phyloP scores from a whole-genome alignment of 2,888 invertebrate species.

The Aquatica leii region DNA sequence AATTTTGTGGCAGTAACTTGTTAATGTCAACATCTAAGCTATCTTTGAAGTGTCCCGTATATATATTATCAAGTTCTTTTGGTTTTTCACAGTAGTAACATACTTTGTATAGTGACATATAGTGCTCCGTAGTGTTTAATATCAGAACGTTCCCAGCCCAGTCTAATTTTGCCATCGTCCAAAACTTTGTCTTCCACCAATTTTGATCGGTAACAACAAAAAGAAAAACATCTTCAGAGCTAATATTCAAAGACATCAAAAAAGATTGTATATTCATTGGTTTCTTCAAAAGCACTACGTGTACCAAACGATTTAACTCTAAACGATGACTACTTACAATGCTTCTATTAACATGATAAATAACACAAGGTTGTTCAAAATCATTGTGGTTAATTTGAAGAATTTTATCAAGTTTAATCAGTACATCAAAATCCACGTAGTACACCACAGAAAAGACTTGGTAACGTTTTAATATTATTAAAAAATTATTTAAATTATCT shows the following conservation, averaged over 20 bases:
- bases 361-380: too few relatives aligned
- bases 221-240: constrained; percentile 5
- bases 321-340: neutral
- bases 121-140: constrained; percentile 19
- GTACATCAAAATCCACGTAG: too few relatives aligned
- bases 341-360: too few relatives aligned
- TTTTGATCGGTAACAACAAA: constrained; percentile 6
- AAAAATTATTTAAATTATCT: too few relatives aligned
- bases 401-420: too few relatives aligned
- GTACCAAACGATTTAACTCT: neutral
- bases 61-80: constrained; percentile 15
- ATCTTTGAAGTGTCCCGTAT: constrained; percentile 11
- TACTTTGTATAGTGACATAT: constrained; percentile 28
- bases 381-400: too few relatives aligned
- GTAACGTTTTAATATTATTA: too few relatives aligned
- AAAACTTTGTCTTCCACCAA: constrained; percentile 13
- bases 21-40: neutral
- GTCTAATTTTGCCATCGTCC: constrained; percentile 31
- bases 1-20: constrained; percentile 30
- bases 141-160: constrained; percentile 42
- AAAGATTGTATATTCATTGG: neutral
- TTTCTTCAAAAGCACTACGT: neutral
- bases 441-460: too few relatives aligned
- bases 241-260: neutral
- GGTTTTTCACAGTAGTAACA: constrained; percentile 40